Conservation (phyloP, 2,797 vertebrate genomes). For the Clarias pachynema region DNA sequence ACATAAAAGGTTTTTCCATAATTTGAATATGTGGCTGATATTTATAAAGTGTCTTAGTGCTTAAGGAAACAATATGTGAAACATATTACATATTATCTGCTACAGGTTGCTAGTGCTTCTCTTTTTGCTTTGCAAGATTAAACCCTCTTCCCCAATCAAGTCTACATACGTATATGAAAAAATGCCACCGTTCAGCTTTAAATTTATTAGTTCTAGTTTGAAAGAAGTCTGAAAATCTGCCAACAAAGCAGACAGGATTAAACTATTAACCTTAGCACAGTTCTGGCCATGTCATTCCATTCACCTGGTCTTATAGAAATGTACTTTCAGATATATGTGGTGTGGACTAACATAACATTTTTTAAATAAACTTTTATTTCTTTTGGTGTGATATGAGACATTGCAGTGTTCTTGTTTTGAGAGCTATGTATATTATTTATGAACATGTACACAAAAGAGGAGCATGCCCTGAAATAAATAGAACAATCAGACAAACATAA, state of each 20-base stretch:
- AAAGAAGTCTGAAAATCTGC: neutral
- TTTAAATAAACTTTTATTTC: neutral
- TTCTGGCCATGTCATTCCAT: neutral
- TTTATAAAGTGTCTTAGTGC: neutral
- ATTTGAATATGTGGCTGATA: neutral
- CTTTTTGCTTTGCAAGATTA: neutral
- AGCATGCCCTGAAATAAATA: neutral
- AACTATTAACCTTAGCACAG: neutral
- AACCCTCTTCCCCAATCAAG: neutral
- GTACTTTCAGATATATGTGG: neutral
- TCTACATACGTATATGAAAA: neutral
- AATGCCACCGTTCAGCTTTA: neutral
- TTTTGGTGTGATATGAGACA: neutral
- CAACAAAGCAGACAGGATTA: neutral
- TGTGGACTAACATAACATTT: neutral
- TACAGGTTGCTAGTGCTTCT: neutral
- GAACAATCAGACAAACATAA: neutral
- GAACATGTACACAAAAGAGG: neutral
- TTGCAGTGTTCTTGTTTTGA: neutral
- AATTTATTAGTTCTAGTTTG: neutral
- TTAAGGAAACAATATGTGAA: conserved; percentile 3
- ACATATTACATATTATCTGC: neutral
- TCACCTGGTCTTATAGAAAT: neutral
- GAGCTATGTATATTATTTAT: neutral
- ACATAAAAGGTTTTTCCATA: neutral